A percentile compares a stretch with the other conserved stretches of the same genome.
These are phyloP conservation scores for Chroicocephalus ridibundus DNA, from an alignment of 2,113 vertebrate species.

Conservation along the genomic window DNA sequence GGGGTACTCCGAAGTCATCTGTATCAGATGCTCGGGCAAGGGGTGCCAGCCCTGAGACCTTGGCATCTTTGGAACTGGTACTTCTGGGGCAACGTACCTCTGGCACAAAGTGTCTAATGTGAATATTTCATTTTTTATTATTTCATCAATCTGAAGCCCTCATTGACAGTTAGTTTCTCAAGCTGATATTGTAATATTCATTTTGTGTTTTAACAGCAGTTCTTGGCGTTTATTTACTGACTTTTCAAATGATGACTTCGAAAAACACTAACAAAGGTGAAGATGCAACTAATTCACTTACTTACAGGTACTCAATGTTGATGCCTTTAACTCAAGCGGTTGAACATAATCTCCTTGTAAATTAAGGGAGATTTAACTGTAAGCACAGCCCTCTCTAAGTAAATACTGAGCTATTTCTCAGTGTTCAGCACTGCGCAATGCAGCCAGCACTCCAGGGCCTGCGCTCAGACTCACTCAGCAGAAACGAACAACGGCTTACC, in stretches of 20 bases:
- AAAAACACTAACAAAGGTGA: background rate
- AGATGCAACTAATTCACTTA: background rate
- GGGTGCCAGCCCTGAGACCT: background rate
- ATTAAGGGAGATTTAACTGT: background rate
- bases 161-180: background rate
- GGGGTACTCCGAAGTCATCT: background rate
- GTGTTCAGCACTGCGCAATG: background rate
- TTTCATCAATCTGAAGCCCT: background rate
- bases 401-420: background rate
- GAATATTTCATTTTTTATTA: background rate
- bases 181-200: background rate
- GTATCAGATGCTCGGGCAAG: background rate
- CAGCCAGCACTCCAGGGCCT: background rate
- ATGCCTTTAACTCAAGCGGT: background rate
- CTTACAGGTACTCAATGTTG: background rate
- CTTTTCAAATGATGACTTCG: background rate
- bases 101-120: background rate
- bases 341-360: background rate
- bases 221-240: background rate
- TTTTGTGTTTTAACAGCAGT: background rate
- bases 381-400: background rate
- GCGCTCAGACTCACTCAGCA: background rate
- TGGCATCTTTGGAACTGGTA: background rate
- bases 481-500: constrained; percentile 71
- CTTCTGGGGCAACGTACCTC: background rate